Evolutionary conservation across 2,888 invertebrate genomes (phyloP), one percentile per base, ranked within the genome.

Genomic region (Heliconius charithonia): DNA sequence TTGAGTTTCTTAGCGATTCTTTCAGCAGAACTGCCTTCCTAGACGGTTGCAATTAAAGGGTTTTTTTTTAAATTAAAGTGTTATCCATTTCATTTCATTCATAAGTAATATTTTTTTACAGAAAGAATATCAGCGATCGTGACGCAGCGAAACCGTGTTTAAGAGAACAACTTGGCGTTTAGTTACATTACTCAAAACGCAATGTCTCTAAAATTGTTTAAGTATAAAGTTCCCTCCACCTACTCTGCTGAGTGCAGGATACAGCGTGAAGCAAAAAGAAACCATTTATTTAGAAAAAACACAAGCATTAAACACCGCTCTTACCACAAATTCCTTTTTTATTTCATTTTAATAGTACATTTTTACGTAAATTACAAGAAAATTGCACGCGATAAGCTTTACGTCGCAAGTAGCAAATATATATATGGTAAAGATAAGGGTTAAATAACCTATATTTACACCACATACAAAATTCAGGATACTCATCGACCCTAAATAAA

Each of bases 401-500:
- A 67, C 16, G 12, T 37, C 37, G 67, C 41, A 41, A 67, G 51
- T 70, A 27, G 45, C 27, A 51, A 29, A 27, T 51, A 71, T 4
- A 27, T 37, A 10, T 41, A n/a, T 32, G 12, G 16, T 51, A 19
- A 70, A 27, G 41, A 51, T 70, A 70, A 70, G 45, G 9, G 4
- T 27, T 51, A 70, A 45, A 70, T 45, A 25, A 70, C 69, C 45
- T 70, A 51, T 27, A 70, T 29, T 51, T 70, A 67, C 13, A 37
- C 37, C 0, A 12, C 4, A 27, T 41, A 77, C 65, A 56, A 59
- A 62, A 32, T 29, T n/a, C 29, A 73, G 66, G 66, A 77, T 72
- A 77, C 32, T n/a, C 29, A 10, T 4, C 41, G 78, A 72, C 77
- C 77, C 75, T 80, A 75, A 80, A 62, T 65, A 22, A 71, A 62